phyloP scores from a whole-genome alignment of 2,113 vertebrate genomes.

The Dicrurus megarhynchus region DNA sequence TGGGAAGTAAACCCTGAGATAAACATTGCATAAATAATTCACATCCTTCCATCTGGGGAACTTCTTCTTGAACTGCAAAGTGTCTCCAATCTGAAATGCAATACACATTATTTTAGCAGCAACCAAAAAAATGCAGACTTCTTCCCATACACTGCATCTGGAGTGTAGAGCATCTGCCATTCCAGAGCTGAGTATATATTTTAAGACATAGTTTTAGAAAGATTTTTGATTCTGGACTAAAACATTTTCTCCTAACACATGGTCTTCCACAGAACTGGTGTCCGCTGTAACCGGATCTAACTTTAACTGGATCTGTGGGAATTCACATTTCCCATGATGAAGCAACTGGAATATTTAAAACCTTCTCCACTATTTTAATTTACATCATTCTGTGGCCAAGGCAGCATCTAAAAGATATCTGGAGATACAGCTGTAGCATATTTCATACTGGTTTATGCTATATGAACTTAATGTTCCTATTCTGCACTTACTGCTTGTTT shows the following conservation, averaged over 20 bases:
- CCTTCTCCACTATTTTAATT: not conserved
- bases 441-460: not conserved
- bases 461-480: not conserved
- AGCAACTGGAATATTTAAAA: not conserved
- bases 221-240: not conserved
- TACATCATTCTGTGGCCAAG: not conserved
- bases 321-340: not conserved
- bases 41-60: slow-evolving; percentile 74
- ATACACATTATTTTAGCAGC: slow-evolving; percentile 24
- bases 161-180: not conserved
- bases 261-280: not conserved
- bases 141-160: slow-evolving; percentile 1
- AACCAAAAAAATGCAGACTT: not conserved
- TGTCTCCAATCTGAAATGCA: slow-evolving; percentile 54
- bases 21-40: slow-evolving; percentile 79
- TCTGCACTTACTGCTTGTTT: not conserved
- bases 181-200: not conserved
- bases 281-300: not conserved
- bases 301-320: not conserved
- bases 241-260: not conserved
- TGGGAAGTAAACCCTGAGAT: slow-evolving; percentile 77
- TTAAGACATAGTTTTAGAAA: not conserved
- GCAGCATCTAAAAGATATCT: not conserved
- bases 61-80: slow-evolving; percentile 65
- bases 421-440: not conserved